Evolutionary conservation across 1,140 invertebrate genomes (phyloP).

Genomic region (Chionoecetes opilio): DNA sequence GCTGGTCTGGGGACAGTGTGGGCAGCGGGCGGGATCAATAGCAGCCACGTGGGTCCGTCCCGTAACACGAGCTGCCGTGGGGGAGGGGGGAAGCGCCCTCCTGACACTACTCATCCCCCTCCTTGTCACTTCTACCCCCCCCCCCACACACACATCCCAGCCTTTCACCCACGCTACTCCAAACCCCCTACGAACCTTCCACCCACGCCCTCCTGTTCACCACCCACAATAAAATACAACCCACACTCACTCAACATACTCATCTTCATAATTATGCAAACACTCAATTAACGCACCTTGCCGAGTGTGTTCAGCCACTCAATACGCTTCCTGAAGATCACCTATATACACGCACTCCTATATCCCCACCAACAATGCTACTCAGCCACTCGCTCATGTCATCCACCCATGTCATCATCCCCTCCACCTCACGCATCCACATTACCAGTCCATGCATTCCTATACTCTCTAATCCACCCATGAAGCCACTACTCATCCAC

Average conservation of each 20-base stretch:
- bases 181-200: neutral
- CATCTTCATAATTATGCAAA: neutral
- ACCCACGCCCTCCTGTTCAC: neutral
- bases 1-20: conserved; percentile 36
- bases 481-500: too few relatives aligned
- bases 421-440: too few relatives aligned
- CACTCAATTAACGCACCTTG: too few relatives aligned
- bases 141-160: neutral
- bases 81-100: neutral
- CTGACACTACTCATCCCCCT: neutral
- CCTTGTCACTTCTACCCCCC: neutral
- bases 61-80: conserved; percentile 14
- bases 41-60: conserved; percentile 39
- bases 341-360: neutral
- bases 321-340: neutral
- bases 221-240: neutral
- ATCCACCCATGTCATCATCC: too few relatives aligned
- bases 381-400: too few relatives aligned
- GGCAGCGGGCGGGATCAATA: conserved; percentile 50
- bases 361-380: neutral
- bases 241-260: neutral
- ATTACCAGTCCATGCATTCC: too few relatives aligned
- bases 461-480: too few relatives aligned
- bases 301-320: too few relatives aligned
- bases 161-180: neutral